Conservation (phyloP, 2,113 vertebrate genomes). For the Hemiscyllium ocellatum region DNA sequence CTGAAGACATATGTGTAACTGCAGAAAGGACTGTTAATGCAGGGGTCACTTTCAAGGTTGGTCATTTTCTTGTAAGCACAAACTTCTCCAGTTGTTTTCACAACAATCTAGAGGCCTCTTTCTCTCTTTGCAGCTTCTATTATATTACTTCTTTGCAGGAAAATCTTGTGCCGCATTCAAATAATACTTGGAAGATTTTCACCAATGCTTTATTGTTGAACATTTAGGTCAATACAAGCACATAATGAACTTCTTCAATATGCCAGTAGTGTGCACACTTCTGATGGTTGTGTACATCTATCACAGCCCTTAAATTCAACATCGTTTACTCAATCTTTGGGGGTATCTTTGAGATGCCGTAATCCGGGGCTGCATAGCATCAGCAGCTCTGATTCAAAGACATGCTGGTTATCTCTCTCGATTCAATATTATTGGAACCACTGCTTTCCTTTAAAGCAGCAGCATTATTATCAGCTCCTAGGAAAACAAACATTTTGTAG, state of each 20-base stretch:
- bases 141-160: background rate
- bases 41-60: background rate
- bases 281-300: background rate
- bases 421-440: background rate
- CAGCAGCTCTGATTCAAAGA: no score
- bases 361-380: background rate
- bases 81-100: background rate
- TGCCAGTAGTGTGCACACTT: background rate
- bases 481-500: background rate
- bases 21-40: background rate
- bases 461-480: background rate
- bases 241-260: background rate
- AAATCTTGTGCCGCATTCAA: background rate
- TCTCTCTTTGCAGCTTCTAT: background rate
- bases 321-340: background rate
- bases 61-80: background rate
- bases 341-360: background rate
- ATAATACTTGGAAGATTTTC: background rate
- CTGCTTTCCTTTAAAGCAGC: background rate
- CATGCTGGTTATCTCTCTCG: background rate
- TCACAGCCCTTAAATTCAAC: background rate
- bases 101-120: background rate
- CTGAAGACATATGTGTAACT: background rate
- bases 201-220: background rate
- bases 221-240: background rate